phyloP scores from a whole-genome alignment of 2,888 invertebrate species.

The Hirtodrosophila histrioides region DNA sequence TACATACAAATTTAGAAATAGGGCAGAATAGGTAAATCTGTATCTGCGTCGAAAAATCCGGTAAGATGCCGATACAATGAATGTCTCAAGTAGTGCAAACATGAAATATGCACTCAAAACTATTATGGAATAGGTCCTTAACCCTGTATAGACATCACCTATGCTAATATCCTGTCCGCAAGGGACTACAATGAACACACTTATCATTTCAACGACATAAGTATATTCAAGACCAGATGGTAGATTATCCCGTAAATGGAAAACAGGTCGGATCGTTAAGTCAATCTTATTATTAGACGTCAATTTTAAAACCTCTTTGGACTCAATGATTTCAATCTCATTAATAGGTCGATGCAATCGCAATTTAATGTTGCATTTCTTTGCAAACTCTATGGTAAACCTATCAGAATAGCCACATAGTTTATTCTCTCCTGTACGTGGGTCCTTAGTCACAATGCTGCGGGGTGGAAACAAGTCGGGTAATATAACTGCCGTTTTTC shows the following conservation, averaged over 20 bases:
- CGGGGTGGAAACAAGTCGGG: not conserved
- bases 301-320: not conserved
- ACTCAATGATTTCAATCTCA: not conserved
- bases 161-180: constrained; percentile 26
- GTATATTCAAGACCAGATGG: not conserved
- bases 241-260: too few relatives aligned
- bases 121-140: constrained; percentile 1
- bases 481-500: constrained; percentile 8
- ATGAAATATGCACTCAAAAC: constrained; percentile 27
- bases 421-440: constrained; percentile 7
- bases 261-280: not conserved
- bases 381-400: constrained; percentile 19
- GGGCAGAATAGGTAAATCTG: constrained; percentile 5
- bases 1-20: constrained; percentile 28
- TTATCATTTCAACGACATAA: not conserved
- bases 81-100: constrained; percentile 27
- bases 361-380: constrained; percentile 18
- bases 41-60: not conserved
- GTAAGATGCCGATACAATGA: constrained; percentile 4
- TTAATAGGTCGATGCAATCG: not conserved
- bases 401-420: constrained; percentile 9
- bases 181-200: constrained; percentile 30
- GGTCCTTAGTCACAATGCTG: constrained; percentile 3
- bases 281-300: constrained; percentile 9
- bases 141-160: constrained; percentile 14